A percentile compares a stretch with the other conserved stretches of the same genome.
Evolutionary conservation across 2,888 invertebrate genomes (phyloP).

Genomic region (Nesidiocoris tenuis): DNA sequence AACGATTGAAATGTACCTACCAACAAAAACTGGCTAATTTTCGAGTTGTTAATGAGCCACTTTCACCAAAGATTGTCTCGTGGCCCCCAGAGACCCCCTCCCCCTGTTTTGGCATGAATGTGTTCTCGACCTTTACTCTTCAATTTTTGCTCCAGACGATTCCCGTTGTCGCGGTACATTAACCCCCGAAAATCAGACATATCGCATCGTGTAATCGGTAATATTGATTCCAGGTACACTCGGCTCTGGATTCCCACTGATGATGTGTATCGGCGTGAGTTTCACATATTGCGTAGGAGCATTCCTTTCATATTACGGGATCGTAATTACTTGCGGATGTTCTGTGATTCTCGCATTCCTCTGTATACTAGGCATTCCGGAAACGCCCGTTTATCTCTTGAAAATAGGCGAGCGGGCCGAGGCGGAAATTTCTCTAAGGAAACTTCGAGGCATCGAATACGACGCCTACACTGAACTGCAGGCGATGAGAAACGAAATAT

Average conservation of each 20-base stretch:
- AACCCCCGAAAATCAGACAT: too few relatives aligned
- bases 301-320: conserved; percentile 65
- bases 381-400: conserved; percentile 59
- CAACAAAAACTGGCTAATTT: too few relatives aligned
- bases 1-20: too few relatives aligned
- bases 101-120: too few relatives aligned
- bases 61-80: too few relatives aligned
- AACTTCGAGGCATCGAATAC: conserved; percentile 70
- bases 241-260: conserved; percentile 78
- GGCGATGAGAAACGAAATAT: conserved; percentile 47
- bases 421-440: conserved; percentile 53
- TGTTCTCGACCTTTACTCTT: too few relatives aligned
- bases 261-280: conserved; percentile 76
- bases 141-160: too few relatives aligned
- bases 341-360: conserved; percentile 66
- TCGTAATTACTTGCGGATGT: conserved; percentile 67
- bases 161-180: too few relatives aligned
- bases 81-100: too few relatives aligned
- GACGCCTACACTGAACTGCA: conserved; percentile 64
- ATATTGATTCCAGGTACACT: conserved; percentile 58
- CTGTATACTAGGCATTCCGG: conserved; percentile 70
- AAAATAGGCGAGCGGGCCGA: conserved; percentile 43
- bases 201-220: too few relatives aligned
- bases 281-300: conserved; percentile 73
- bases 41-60: too few relatives aligned